Conservation (phyloP, 2,888 invertebrate species). For the Laothoe populi region DNA sequence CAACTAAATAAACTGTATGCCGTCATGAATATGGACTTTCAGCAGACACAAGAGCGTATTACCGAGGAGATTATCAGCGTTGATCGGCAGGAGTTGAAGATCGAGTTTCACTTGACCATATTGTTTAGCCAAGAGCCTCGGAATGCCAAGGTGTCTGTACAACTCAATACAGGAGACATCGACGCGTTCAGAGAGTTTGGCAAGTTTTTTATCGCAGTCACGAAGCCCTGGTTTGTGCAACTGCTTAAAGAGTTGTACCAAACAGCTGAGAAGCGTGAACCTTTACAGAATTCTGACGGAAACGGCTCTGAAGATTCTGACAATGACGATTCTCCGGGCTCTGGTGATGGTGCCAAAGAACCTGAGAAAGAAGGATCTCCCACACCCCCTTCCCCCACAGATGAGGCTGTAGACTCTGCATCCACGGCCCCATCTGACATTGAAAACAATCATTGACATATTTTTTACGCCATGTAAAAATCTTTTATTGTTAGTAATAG, state of each 20-base stretch:
- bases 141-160: conserved; percentile 43
- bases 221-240: conserved; percentile 55
- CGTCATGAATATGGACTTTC: conserved; percentile 40
- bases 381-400: neutral
- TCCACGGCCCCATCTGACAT: neutral
- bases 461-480: conserved; percentile 26
- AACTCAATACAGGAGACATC: conserved; percentile 47
- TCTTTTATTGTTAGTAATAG: conserved; percentile 43
- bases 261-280: conserved; percentile 38
- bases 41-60: conserved; percentile 54
- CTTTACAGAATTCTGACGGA: conserved; percentile 20
- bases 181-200: conserved; percentile 57
- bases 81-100: conserved; percentile 41
- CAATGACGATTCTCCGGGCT: conserved; percentile 6
- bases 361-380: neutral
- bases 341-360: neutral
- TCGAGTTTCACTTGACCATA: conserved; percentile 54
- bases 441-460: neutral
- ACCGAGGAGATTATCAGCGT: conserved; percentile 54
- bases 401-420: neutral
- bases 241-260: conserved; percentile 49
- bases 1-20: conserved; percentile 44
- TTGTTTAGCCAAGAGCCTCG: conserved; percentile 47
- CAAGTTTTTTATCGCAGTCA: conserved; percentile 52
- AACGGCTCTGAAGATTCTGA: conserved; percentile 35